Evolutionary conservation across 2,797 vertebrate genomes (phyloP).

Genomic region (Pipistrellus pygmaeus): DNA sequence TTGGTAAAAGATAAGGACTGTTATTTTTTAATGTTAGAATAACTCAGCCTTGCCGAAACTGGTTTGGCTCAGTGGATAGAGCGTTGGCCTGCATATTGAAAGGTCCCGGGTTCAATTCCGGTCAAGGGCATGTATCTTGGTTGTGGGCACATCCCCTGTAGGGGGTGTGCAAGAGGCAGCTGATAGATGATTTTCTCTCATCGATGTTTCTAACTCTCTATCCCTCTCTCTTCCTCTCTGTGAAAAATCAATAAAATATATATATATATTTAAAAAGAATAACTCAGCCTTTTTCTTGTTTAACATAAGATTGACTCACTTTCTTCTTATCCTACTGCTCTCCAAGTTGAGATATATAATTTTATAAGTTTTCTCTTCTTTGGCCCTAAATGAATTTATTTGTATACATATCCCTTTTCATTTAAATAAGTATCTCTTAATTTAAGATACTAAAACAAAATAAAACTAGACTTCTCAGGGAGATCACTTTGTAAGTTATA

Average conservation of each 20-base stretch:
- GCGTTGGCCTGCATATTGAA: too few relatives aligned
- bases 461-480: not conserved
- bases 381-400: not conserved
- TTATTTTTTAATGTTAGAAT: not conserved
- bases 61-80: too few relatives aligned
- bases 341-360: conserved; percentile 26
- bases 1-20: not conserved
- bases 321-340: not conserved
- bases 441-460: not conserved
- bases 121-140: too few relatives aligned
- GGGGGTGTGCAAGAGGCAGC: too few relatives aligned
- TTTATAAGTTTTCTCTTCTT: not conserved
- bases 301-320: not conserved
- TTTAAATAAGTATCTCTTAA: conserved; percentile 27
- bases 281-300: not conserved
- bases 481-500: not conserved
- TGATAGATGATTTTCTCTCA: too few relatives aligned
- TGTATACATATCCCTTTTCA: not conserved
- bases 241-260: too few relatives aligned
- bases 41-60: not conserved
- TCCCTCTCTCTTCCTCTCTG: too few relatives aligned
- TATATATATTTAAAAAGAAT: too few relatives aligned
- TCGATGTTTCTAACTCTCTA: too few relatives aligned
- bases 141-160: too few relatives aligned
- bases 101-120: too few relatives aligned